Percentiles rank a stretch among this genome's conserved stretches.
Evolutionary conservation across 2,797 vertebrate species (phyloP).

Genomic region (Dromococcyx pavoninus): DNA sequence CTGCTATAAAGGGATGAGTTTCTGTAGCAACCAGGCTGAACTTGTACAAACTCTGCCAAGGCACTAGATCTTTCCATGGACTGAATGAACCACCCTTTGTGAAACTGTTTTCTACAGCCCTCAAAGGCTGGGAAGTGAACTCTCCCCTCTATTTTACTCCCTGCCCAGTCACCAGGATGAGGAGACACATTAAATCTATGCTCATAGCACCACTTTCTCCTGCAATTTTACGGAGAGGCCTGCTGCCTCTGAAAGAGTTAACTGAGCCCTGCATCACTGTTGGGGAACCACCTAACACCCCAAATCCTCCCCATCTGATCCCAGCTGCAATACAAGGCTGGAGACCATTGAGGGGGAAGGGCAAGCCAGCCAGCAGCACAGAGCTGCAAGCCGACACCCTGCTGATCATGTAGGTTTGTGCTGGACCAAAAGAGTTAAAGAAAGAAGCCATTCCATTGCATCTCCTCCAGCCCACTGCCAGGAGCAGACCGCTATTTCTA

Average conservation of each 20-base stretch:
- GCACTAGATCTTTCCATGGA: constrained; percentile 57
- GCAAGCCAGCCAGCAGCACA: not conserved
- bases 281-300: not conserved
- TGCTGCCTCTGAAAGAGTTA: not conserved
- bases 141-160: not conserved
- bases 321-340: not conserved
- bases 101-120: not conserved
- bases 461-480: constrained; percentile 16
- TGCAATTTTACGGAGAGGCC: not conserved
- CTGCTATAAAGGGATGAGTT: constrained; percentile 67
- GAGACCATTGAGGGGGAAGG: constrained; percentile 16
- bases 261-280: not conserved
- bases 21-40: constrained; percentile 64
- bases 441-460: constrained; percentile 33
- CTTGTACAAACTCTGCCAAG: constrained; percentile 64
- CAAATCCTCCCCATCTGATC: not conserved
- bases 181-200: not conserved
- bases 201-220: fast-evolving
- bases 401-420: not conserved
- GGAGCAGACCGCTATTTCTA: not conserved
- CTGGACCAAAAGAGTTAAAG: constrained; percentile 43
- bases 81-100: not conserved
- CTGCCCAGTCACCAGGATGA: not conserved
- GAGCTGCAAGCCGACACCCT: constrained; percentile 33
- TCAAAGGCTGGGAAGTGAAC: not conserved